Conservation (phyloP, 2,888 invertebrate species). For the Pammene aurita region DNA sequence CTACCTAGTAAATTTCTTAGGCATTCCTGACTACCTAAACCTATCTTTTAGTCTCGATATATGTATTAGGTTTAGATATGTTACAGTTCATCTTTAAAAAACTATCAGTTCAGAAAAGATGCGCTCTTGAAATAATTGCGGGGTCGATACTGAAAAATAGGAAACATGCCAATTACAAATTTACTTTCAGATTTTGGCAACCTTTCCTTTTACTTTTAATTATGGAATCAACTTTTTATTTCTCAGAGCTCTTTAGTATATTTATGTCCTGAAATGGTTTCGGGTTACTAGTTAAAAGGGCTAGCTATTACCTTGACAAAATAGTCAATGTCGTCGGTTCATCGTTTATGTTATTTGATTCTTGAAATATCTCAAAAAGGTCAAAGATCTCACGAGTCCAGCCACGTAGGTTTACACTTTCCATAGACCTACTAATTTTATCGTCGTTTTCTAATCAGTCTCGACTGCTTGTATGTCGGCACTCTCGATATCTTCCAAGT, state of each 20-base stretch:
- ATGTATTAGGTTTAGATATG: no score
- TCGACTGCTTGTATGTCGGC: constrained; percentile 7
- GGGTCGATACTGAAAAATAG: neutral
- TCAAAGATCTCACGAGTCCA: constrained; percentile 14
- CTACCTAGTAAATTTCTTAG: no score
- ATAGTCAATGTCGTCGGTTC: neutral
- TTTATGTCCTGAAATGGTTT: constrained; percentile 9
- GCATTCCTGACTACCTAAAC: no score
- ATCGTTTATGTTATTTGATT: constrained; percentile 11
- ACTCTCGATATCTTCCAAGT: constrained; percentile 15
- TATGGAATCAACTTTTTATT: no score
- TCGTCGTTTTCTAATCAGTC: constrained; percentile 35
- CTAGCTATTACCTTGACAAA: neutral
- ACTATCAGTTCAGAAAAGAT: no score
- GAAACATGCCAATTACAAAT: neutral
- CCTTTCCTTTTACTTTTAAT: neutral
- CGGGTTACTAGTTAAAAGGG: neutral
- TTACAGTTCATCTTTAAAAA: no score
- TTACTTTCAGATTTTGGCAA: constrained; percentile 6
- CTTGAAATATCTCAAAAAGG: constrained; percentile 10
- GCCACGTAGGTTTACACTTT: constrained; percentile 36
- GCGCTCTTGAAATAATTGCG: no score
- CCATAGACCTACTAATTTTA: constrained; percentile 33
- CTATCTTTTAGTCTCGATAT: no score
- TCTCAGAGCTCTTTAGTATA: neutral